Percentiles rank a stretch among this genome's conserved stretches.
These are phyloP conservation scores for Chiroxiphia lanceolata DNA, from an alignment of 2,797 vertebrate species.

Conservation along the genomic window DNA sequence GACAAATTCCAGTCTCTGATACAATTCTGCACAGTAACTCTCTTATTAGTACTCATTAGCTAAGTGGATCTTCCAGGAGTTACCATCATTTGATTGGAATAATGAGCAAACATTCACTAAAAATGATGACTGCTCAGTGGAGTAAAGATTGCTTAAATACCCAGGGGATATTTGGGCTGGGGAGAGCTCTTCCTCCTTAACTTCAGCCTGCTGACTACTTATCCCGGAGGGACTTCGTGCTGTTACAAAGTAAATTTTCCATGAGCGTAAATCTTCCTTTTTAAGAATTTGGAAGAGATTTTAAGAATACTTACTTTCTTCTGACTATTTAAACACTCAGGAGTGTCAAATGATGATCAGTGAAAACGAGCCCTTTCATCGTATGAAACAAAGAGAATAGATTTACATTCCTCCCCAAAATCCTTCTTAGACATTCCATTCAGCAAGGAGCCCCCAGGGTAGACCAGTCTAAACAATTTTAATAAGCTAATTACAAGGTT, in stretches of 20 bases:
- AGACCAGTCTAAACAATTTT: not conserved
- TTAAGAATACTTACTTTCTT: not conserved
- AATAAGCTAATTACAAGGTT: not conserved
- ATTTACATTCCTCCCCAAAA: not conserved
- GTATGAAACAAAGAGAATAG: not conserved
- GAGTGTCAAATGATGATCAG: not conserved
- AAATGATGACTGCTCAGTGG: not conserved
- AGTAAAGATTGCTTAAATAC: not conserved
- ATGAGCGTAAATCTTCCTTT: not conserved
- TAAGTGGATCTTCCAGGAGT: not conserved
- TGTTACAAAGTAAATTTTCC: not conserved
- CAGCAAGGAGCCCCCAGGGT: not conserved
- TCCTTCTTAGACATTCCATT: not conserved
- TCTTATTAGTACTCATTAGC: not conserved
- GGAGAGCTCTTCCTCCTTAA: not conserved
- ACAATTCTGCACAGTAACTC: not conserved
- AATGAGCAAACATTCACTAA: not conserved
- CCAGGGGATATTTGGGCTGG: not conserved
- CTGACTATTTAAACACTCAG: not conserved
- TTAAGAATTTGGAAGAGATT: not conserved
- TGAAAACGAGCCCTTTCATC: constrained; percentile 1
- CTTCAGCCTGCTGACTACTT: not conserved
- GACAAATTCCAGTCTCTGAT: not conserved
- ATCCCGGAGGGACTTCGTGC: not conserved
- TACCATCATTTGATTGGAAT: not conserved